A percentile compares a stretch with the other conserved stretches of the same genome.
Evolutionary conservation across 2,797 vertebrate genomes (phyloP).

Genomic region (Psittacula echo): DNA sequence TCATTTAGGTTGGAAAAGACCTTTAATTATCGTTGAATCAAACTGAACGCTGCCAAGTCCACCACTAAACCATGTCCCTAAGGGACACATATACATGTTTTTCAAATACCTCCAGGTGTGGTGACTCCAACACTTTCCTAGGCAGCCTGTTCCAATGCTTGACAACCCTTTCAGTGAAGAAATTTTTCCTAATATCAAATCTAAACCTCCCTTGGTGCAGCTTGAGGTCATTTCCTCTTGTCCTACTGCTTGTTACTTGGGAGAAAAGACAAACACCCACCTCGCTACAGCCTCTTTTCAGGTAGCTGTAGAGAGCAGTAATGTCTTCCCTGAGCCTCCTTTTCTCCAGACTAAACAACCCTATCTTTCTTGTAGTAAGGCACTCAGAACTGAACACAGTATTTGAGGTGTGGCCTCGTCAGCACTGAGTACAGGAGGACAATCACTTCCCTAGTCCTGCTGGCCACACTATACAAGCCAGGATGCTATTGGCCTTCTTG

Average conservation of each 20-base stretch:
- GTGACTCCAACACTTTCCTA: background rate
- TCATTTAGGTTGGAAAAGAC: background rate
- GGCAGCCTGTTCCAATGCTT: background rate
- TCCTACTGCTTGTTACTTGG: background rate
- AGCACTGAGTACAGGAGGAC: fast-evolving
- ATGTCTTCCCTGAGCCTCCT: background rate
- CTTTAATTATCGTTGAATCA: background rate
- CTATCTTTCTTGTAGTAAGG: background rate
- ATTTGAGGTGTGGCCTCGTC: background rate
- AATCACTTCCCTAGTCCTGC: fast-evolving
- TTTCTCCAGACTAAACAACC: background rate
- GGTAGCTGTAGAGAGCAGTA: background rate
- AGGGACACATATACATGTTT: background rate
- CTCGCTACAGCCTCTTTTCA: background rate
- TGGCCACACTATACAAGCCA: background rate
- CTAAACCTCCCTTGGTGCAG: background rate
- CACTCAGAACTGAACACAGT: background rate
- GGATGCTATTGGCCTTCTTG: background rate
- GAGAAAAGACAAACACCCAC: background rate
- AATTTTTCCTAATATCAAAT: background rate
- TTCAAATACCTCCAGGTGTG: background rate
- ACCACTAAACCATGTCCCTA: background rate
- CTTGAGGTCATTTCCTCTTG: background rate
- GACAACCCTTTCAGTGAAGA: background rate
- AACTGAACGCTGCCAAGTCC: background rate